Conservation (phyloP, 1,140 invertebrate genomes). For the Tetramorium alpestre region DNA sequence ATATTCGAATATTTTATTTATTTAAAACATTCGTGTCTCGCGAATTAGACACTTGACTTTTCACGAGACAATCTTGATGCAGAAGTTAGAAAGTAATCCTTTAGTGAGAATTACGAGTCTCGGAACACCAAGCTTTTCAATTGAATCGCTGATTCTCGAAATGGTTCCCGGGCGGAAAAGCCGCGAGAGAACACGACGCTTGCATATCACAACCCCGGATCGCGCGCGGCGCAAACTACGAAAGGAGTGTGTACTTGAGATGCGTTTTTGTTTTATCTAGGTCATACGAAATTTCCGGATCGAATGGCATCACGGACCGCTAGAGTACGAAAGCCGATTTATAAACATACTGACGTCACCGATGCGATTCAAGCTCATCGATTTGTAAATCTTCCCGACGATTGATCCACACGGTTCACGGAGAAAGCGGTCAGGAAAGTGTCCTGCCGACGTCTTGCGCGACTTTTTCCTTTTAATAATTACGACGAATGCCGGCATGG, state of each 20-base stretch:
- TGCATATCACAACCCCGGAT: not conserved
- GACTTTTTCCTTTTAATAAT: slow-evolving; percentile 15
- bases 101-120: not conserved
- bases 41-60: not conserved
- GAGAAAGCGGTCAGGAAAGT: not conserved
- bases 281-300: slow-evolving; percentile 80
- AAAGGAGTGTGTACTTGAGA: not conserved
- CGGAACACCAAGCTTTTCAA: not conserved
- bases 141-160: not conserved
- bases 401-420: not conserved
- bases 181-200: no score
- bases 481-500: not conserved
- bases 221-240: not conserved
- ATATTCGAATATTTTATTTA: slow-evolving; percentile 10
- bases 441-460: not conserved
- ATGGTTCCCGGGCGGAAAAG: slow-evolving; percentile 11
- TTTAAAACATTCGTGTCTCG: not conserved
- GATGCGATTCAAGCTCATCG: slow-evolving; percentile 79
- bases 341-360: slow-evolving; percentile 81
- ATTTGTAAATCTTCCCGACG: slow-evolving; percentile 54
- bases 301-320: slow-evolving; percentile 80
- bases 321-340: slow-evolving; percentile 77
- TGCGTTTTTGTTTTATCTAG: slow-evolving; percentile 67
- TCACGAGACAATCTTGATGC: not conserved
- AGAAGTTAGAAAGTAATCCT: not conserved